These are phyloP conservation scores for Triplophysa bombifrons DNA, from an alignment of 2,797 vertebrate species.

Conservation along the genomic window DNA sequence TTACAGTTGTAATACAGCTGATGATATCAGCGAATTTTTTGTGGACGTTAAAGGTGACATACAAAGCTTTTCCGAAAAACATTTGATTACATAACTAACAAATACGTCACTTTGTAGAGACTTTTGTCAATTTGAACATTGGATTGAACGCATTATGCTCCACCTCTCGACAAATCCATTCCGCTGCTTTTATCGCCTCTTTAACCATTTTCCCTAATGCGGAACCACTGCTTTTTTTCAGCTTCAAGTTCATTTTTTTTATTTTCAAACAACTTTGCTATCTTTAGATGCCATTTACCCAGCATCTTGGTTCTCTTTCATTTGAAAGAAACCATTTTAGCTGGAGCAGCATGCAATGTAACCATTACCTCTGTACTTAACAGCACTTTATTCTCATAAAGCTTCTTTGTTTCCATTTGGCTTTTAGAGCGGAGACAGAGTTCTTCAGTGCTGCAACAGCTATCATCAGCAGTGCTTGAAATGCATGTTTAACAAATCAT, in stretches of 20 bases:
- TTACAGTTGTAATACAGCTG: conserved; percentile 76
- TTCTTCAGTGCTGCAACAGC: conserved; percentile 50
- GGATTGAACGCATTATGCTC: conserved; percentile 50
- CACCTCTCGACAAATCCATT: conserved; percentile 60
- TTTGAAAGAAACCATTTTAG: conserved; percentile 43
- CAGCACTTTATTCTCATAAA: conserved; percentile 58
- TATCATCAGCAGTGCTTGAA: conserved; percentile 61
- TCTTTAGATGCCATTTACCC: conserved; percentile 56
- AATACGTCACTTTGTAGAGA: conserved; percentile 56
- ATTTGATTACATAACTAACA: conserved; percentile 64
- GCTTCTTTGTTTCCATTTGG: conserved; percentile 57
- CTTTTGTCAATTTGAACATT: conserved; percentile 29
- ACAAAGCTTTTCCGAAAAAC: conserved; percentile 64
- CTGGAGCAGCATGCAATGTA: conserved; percentile 62
- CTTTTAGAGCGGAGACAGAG: conserved; percentile 64
- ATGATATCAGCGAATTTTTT: conserved; percentile 78
- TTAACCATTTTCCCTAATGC: conserved; percentile 64
- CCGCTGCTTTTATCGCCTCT: conserved; percentile 57
- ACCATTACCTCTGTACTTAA: conserved; percentile 51
- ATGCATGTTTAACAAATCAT: conserved; percentile 67
- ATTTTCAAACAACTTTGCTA: conserved; percentile 45
- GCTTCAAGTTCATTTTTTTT: conserved; percentile 46
- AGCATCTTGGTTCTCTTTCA: conserved; percentile 54
- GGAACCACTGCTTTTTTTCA: conserved; percentile 54
- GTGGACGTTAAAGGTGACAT: conserved; percentile 89